Conservation (phyloP, 2,113 vertebrate genomes). For the Benitochromis conjunctus region DNA sequence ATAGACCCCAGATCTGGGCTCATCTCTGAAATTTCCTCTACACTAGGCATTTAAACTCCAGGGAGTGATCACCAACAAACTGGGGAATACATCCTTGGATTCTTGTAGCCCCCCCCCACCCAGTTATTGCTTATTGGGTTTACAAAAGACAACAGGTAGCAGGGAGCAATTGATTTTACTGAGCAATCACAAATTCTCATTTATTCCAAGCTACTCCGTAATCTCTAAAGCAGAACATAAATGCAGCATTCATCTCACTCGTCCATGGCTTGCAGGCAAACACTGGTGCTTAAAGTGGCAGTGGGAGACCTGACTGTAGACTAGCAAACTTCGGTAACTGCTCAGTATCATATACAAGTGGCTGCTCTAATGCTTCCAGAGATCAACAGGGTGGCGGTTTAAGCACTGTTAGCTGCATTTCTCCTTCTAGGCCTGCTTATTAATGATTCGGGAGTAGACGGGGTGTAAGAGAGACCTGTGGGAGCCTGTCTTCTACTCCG, state of each 20-base stretch:
- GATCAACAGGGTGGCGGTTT: neutral
- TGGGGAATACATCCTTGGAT: neutral
- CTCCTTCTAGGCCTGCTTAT: constrained; percentile 5
- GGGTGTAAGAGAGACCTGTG: constrained; percentile 42
- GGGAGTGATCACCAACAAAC: neutral
- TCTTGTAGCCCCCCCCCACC: neutral
- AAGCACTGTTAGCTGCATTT: neutral
- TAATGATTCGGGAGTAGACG: neutral
- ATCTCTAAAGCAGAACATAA: neutral
- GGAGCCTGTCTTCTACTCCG: constrained; percentile 36
- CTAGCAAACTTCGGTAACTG: neutral
- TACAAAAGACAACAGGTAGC: neutral
- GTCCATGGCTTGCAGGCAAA: neutral
- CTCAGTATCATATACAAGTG: neutral
- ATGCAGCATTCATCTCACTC: neutral
- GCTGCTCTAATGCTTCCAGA: neutral
- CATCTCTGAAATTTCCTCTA: constrained; percentile 18
- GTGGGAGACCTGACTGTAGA: neutral
- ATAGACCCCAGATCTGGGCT: constrained; percentile 45
- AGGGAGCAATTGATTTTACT: neutral
- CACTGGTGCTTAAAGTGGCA: neutral
- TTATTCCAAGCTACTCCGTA: neutral
- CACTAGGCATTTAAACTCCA: neutral
- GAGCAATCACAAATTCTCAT: neutral
- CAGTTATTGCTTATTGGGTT: neutral